Percentiles rank a stretch among this genome's conserved stretches.
phyloP scores from a whole-genome alignment of 1,140 invertebrate species.

The Mizuhopecten yessoensis region DNA sequence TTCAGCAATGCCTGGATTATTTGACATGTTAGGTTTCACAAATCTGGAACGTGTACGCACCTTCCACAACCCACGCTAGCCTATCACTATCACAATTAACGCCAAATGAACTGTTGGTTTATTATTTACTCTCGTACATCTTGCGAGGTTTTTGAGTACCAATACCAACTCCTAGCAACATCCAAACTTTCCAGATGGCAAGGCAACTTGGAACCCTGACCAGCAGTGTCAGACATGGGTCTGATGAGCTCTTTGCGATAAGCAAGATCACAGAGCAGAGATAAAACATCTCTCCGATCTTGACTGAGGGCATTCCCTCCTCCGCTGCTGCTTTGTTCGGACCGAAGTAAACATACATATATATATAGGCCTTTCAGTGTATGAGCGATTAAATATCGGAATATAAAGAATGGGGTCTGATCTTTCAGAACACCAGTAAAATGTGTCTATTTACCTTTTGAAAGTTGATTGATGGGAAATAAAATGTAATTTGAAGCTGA shows the following conservation, averaged over 20 bases:
- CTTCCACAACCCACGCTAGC: not conserved
- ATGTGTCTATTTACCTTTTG: not conserved
- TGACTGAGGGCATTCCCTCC: not conserved
- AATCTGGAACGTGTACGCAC: not conserved
- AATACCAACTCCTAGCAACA: not conserved
- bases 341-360: not conserved
- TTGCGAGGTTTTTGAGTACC: not conserved
- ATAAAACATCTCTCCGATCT: not conserved
- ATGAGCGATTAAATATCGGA: not conserved
- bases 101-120: constrained; percentile 35
- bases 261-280: not conserved
- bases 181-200: constrained; percentile 25
- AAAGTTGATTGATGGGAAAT: constrained; percentile 31
- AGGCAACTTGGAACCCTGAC: not conserved
- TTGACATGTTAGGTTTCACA: too few species aligned
- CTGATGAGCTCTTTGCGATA: constrained; percentile 37
- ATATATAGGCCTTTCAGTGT: too few species aligned
- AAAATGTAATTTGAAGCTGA: constrained; percentile 24
- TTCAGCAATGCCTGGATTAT: not conserved
- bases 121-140: not conserved
- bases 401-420: not conserved
- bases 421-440: not conserved
- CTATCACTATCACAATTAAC: not conserved
- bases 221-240: not conserved
- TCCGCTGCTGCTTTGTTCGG: not conserved